These are phyloP conservation scores for Felis chaus DNA, from an alignment of 2,113 vertebrate genomes.

Conservation along the genomic window DNA sequence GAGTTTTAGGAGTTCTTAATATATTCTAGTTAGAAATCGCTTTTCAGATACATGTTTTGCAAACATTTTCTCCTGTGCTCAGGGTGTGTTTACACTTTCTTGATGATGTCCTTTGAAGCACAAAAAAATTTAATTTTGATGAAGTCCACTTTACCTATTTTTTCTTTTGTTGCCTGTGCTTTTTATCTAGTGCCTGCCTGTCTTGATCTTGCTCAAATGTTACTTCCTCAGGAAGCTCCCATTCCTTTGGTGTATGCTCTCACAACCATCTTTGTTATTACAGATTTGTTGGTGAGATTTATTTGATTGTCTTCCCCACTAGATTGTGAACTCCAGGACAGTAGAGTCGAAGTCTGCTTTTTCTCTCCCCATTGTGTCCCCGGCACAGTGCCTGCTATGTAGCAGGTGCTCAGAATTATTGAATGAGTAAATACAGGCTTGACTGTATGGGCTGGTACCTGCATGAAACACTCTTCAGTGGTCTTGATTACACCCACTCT, in stretches of 20 bases:
- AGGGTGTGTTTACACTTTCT: neutral
- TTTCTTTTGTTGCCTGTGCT: neutral
- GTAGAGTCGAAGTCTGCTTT: neutral
- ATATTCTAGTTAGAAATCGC: neutral
- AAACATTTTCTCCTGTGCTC: neutral
- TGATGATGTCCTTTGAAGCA: neutral
- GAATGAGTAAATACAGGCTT: neutral
- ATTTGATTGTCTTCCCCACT: neutral
- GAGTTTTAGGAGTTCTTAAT: neutral
- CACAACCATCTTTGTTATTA: neutral
- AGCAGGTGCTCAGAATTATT: neutral
- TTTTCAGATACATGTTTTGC: neutral
- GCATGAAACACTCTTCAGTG: neutral
- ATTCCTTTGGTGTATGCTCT: neutral
- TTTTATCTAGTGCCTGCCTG: neutral
- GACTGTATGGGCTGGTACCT: neutral
- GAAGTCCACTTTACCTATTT: neutral
- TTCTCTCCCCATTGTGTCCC: neutral
- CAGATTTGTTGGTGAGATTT: neutral
- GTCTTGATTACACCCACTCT: neutral
- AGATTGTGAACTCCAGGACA: neutral
- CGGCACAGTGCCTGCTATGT: neutral
- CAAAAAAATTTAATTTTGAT: neutral
- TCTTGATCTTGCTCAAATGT: constrained; percentile 1
- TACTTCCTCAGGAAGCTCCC: neutral